These are phyloP conservation scores for Leucophenga montana DNA, from an alignment of 2,888 invertebrate species.

Conservation along the genomic window DNA sequence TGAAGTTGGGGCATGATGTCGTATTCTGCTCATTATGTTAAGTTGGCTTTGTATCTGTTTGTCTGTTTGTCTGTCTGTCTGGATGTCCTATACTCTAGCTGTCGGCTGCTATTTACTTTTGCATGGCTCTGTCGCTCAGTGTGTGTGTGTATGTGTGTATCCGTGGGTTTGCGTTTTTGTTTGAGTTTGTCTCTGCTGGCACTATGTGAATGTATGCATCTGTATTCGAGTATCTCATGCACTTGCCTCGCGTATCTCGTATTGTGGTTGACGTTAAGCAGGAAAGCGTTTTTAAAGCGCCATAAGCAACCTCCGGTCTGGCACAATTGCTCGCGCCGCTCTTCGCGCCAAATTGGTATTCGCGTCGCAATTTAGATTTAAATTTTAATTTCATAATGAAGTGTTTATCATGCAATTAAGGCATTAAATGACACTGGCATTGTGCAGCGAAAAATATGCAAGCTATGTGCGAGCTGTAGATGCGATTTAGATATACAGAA, in stretches of 20 bases:
- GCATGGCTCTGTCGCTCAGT: background rate
- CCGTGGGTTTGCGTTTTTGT: background rate
- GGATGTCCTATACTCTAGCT: background rate
- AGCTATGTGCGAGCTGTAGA: no score
- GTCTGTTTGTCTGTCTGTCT: conserved; percentile 13
- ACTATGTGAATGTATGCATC: background rate
- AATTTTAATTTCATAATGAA: conserved; percentile 30
- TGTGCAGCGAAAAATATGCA: background rate
- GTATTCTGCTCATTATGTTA: conserved; percentile 52
- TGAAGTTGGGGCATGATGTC: conserved; percentile 34
- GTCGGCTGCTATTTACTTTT: background rate
- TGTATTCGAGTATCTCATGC: conserved; percentile 5
- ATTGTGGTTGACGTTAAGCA: conserved; percentile 27
- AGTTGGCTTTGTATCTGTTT: conserved; percentile 43
- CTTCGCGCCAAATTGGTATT: conserved; percentile 34
- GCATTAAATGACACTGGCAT: conserved; percentile 13
- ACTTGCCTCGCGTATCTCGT: conserved; percentile 3
- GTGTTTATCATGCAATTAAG: conserved; percentile 30
- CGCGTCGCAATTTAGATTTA: conserved; percentile 30
- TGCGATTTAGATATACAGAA: no score
- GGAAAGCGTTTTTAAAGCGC: conserved; percentile 27
- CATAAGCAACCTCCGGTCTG: conserved; percentile 24
- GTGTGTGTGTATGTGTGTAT: background rate
- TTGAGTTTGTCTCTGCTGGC: background rate
- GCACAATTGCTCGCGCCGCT: conserved; percentile 5